A percentile compares a stretch with the other conserved stretches of the same genome.
Evolutionary conservation across 2,888 invertebrate genomes (phyloP).

Genomic region (Bellardia pandia): DNA sequence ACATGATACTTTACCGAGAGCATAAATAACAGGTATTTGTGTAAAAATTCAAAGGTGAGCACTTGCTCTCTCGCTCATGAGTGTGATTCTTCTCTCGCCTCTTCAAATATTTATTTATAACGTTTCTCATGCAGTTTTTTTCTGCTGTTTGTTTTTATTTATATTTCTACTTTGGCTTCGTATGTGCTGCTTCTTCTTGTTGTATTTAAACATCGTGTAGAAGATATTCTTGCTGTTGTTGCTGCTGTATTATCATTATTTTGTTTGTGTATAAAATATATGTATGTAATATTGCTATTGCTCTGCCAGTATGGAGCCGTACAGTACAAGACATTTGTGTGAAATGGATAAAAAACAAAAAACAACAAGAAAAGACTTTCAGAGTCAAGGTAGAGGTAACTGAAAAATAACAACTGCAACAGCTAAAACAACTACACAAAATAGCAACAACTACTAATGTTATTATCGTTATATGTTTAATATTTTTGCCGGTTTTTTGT

Average conservation of each 20-base stretch:
- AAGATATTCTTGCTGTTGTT: neutral
- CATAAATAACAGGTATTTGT: constrained; percentile 66
- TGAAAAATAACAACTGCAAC: constrained; percentile 58
- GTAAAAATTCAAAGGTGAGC: constrained; percentile 26
- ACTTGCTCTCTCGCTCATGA: constrained; percentile 46
- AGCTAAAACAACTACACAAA: constrained; percentile 24
- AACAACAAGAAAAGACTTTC: constrained; percentile 74
- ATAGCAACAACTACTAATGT: constrained; percentile 15
- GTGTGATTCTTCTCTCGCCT: constrained; percentile 25
- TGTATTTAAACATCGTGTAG: constrained; percentile 49
- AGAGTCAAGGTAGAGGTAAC: constrained; percentile 84
- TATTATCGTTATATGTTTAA: constrained; percentile 17
- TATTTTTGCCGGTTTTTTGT: constrained; percentile 70
- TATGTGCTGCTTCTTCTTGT: constrained; percentile 37
- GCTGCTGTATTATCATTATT: constrained; percentile 27
- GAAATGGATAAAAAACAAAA: neutral
- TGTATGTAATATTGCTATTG: constrained; percentile 7
- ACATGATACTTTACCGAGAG: constrained; percentile 28
- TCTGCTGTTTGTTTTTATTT: constrained; percentile 62
- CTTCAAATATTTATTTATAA: constrained; percentile 77
- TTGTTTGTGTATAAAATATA: constrained; percentile 17
- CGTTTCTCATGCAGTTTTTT: constrained; percentile 81
- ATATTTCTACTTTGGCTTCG: constrained; percentile 16
- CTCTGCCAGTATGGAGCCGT: constrained; percentile 22
- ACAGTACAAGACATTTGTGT: neutral